Evolutionary conservation across 2,888 invertebrate species (phyloP), one percentile per base, ranked within the genome.

Genomic region (Campoletis raptor): DNA sequence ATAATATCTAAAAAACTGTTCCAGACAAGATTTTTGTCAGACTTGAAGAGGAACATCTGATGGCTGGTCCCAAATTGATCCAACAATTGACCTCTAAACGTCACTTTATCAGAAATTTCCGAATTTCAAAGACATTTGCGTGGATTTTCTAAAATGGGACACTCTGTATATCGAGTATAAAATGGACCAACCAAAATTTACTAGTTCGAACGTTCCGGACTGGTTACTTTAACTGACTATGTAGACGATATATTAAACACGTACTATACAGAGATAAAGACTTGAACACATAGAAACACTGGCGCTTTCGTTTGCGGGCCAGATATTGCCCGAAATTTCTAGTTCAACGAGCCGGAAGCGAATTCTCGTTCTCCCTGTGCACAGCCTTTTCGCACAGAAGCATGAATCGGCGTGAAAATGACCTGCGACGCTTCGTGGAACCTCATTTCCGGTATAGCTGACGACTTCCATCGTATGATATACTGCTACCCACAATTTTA

Each of bases 321-420:
- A 73, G 73, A 86, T 89, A 91, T 91, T 90, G 89, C 90, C 89
- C 90, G 85, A 90, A 90, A 91, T 91, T 92, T 92, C 91, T 91
- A 89, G 89, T 87, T 89, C 92, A 89, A 66, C 86, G 92, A 91
- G 81, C 90, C 91, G 90, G 90, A 92, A 92, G 92, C 89, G 90
- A 92, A 91, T 91, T 90, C 91, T 89, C 90, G 76, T 61, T 83
- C 83, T 73, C 64, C 67, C 52, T 42, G 54, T 69, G 37, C 54
- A 54, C 57, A 61, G 72, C 42, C 88, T 88, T 89, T 88, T 88
- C 86, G 88, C 89, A 84, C 85, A 90, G 90, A 88, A 88, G 89
- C 82, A 87, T 89, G 86, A 81, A 81, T 88, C 82, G 83, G 67
- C 67, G 78, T 78, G 52, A 78, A 78, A 78, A 78, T 67, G 89